A percentile compares a stretch with the other conserved stretches of the same genome.
phyloP scores from a whole-genome alignment of 2,113 vertebrate species.

The Pluvianellus socialis region DNA sequence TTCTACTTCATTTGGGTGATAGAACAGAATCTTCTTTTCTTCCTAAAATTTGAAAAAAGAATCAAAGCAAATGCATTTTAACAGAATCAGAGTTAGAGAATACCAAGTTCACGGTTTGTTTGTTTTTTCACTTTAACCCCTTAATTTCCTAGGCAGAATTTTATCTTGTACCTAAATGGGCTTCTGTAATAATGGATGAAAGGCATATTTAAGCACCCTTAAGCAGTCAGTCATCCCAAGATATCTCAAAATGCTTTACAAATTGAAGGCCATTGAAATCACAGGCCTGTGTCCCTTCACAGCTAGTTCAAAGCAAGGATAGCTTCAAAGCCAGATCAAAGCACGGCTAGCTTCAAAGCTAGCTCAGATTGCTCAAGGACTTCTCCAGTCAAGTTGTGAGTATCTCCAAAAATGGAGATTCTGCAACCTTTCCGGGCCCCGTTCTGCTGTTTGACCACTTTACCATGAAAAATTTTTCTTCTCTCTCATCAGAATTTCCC shows the following conservation, averaged over 20 bases:
- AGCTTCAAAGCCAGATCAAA: constrained; percentile 5
- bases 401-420: background rate
- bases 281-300: background rate
- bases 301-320: background rate
- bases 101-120: background rate
- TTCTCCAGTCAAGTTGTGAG: background rate
- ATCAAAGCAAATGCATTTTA: constrained; percentile 9
- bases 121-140: background rate
- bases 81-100: background rate
- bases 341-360: background rate
- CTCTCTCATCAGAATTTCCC: background rate
- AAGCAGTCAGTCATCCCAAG: background rate
- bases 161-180: background rate
- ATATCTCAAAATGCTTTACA: background rate
- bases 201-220: background rate
- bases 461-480: background rate
- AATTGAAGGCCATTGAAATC: background rate
- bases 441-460: background rate
- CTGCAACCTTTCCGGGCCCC: background rate
- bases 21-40: constrained; percentile 99
- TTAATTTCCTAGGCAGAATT: background rate
- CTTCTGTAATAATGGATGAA: background rate
- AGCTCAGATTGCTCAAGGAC: background rate
- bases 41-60: constrained; percentile 77
- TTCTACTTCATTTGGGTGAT: constrained; percentile 95